Percentiles rank a stretch among this genome's conserved stretches.
phyloP scores from a whole-genome alignment of 2,113 vertebrate genomes.

The Pseudopodoces humilis region DNA sequence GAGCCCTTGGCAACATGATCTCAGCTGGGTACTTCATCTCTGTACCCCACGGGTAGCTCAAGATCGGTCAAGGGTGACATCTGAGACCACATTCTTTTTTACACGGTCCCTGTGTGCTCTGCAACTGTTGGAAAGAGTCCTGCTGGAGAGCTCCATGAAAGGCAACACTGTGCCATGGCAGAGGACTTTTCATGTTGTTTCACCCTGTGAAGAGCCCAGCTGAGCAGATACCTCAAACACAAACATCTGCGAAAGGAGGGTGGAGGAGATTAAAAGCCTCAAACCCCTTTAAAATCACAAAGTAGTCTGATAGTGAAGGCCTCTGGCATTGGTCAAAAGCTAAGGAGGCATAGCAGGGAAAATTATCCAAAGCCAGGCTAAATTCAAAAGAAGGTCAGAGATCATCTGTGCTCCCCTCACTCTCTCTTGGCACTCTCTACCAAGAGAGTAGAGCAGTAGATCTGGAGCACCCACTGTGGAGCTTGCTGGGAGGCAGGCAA shows the following conservation, averaged over 20 bases:
- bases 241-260: neutral
- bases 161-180: neutral
- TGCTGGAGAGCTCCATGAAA: conserved; percentile 36
- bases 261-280: neutral
- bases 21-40: neutral
- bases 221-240: neutral
- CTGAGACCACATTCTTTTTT: conserved; percentile 36
- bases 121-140: conserved; percentile 20
- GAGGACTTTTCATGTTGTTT: conserved; percentile 7
- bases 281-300: neutral
- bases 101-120: neutral
- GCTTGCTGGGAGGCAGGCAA: neutral
- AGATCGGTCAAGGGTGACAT: conserved; percentile 49
- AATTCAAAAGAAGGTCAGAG: neutral
- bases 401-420: neutral
- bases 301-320: neutral
- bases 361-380: neutral
- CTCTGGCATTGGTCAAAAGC: neutral
- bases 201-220: neutral
- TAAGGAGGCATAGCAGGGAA: neutral
- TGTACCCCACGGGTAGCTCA: neutral
- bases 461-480: neutral
- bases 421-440: neutral
- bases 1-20: neutral
- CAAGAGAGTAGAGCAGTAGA: no score